Base-by-base conservation (phyloP, 2,888 invertebrate species). In the Drosophila hamatofila region DNA sequence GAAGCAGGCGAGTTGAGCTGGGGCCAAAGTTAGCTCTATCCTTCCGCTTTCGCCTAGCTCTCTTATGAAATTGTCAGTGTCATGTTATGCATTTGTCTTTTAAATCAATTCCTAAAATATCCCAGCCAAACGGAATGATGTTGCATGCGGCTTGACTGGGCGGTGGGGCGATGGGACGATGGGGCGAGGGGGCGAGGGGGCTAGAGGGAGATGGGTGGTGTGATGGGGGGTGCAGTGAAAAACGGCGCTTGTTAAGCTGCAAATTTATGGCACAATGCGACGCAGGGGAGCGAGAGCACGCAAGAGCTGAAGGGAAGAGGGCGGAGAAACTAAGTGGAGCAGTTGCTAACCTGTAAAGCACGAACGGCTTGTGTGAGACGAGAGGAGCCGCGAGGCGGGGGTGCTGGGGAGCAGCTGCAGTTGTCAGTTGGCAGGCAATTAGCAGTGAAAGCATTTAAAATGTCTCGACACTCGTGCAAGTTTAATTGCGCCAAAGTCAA, bases 21-120 rank as follows among this genome's bases (percentile, higher is more conserved):
- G 4, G 44, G 25, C 46, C 4, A 9, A 25, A 16, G 46, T 16
- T 16, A 9, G 25, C 9, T 16, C 11, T 0, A 16, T 14, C 3
- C 18, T 41, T 39, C 27, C 18, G 16, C 21, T 14, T 33, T 6
- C 14, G 35, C 23, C 2, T 30, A 2, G 18, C 35, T 9, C 12
- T 25, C 33, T 33, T 61, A 74, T 81, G 59, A 78, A 84, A 81
- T 71, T 81, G 88, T 81, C 71, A 89, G 87, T 83, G 77, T 78
- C 79, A 71, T 88, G 91, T 86, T 78, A 78, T 79, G 89, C 90
- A 90, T 85, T 80, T 80, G 77, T 27, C 54, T 58, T 55, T 33
- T 44, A 72, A 75, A 77, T 75, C 62, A 77, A 77, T 77, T 64
- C 25, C 30, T 21, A 60, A 61, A 48, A 69, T 60, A 46, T 39